Evolutionary conservation across 2,888 invertebrate genomes (phyloP).

Genomic region (Epirrita christyi): DNA sequence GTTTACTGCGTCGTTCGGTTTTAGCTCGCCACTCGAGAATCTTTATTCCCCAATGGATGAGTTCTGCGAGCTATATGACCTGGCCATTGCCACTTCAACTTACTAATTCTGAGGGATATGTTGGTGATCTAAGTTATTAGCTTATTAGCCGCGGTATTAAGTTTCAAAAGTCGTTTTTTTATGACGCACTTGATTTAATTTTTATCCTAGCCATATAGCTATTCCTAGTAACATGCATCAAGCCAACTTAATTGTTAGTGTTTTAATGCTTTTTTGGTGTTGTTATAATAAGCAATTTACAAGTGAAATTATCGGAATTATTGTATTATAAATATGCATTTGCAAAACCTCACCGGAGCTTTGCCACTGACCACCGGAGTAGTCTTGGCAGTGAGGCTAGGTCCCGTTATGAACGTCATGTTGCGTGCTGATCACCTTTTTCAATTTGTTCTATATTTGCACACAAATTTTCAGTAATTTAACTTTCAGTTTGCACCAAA

Average conservation of each 20-base stretch:
- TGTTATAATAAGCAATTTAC: not conserved
- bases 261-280: not conserved
- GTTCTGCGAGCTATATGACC: too few species aligned
- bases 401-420: constrained; percentile 22
- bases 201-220: not conserved
- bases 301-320: not conserved
- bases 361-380: constrained; percentile 12
- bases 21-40: too few species aligned
- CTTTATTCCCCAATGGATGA: too few species aligned
- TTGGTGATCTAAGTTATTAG: too few species aligned
- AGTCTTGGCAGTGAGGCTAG: constrained; percentile 11
- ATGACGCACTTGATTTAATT: constrained; percentile 28
- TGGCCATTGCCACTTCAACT: too few species aligned
- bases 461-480: not conserved
- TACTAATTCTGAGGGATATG: too few species aligned
- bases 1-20: too few species aligned
- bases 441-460: not conserved
- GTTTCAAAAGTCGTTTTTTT: not conserved
- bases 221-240: not conserved
- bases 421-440: not conserved
- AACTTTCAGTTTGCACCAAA: constrained; percentile 5
- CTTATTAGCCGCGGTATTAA: too few species aligned
- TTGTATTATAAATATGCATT: not conserved
- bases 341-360: constrained; percentile 9
- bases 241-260: not conserved